Evolutionary conservation across 2,888 invertebrate genomes (phyloP).

Genomic region (Metalampra italica): DNA sequence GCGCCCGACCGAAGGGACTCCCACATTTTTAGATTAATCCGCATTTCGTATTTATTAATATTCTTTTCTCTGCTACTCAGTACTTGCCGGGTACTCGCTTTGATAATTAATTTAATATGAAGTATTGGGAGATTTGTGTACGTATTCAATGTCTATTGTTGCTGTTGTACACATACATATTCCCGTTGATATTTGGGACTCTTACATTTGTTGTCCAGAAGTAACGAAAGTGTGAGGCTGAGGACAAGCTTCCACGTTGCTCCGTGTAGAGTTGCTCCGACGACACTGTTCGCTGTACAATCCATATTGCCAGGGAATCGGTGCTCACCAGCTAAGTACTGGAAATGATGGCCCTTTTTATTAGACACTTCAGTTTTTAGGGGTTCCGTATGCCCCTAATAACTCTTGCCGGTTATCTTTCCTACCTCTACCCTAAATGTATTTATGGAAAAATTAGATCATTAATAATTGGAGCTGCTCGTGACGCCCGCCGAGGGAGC

Average conservation of each 20-base stretch:
- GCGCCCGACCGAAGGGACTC: too few species aligned
- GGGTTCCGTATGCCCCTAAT: not conserved
- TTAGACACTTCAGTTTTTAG: conserved; percentile 2
- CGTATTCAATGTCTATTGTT: too few species aligned
- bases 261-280: too few species aligned
- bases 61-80: not conserved
- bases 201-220: too few species aligned
- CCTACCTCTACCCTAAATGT: not conserved
- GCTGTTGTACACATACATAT: too few species aligned
- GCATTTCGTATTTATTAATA: not conserved
- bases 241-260: too few species aligned
- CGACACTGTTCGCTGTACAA: too few species aligned
- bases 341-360: conserved; percentile 6
- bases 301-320: conserved; percentile 12
- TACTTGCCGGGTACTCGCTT: not conserved
- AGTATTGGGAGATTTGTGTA: not conserved
- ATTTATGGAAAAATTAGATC: too few species aligned
- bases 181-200: too few species aligned
- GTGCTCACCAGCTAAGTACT: conserved; percentile 2
- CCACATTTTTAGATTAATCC: not conserved
- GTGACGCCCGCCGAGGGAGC: too few species aligned
- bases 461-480: too few species aligned
- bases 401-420: not conserved
- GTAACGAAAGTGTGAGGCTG: too few species aligned
- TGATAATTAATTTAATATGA: not conserved